Evolutionary conservation across 2,888 invertebrate species (phyloP).

Genomic region (Alcis repandata): DNA sequence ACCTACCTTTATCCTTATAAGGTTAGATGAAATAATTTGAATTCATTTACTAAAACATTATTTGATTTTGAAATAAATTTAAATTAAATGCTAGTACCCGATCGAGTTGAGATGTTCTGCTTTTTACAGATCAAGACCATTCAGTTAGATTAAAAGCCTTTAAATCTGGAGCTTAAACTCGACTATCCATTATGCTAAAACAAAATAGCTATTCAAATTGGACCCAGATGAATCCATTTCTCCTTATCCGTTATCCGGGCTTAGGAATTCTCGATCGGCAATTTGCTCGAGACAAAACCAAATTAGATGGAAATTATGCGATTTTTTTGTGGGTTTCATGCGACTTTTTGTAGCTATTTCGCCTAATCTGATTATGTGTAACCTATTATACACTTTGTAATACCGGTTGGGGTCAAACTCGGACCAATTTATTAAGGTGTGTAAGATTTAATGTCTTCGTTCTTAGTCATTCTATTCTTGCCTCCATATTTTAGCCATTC

Average conservation of each 20-base stretch:
- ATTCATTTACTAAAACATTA: no score
- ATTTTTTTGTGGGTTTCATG: constrained; percentile 13
- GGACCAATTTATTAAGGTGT: not conserved
- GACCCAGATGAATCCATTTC: constrained; percentile 23
- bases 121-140: constrained; percentile 2
- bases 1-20: no score
- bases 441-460: not conserved
- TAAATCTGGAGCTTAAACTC: constrained; percentile 11
- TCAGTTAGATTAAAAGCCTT: constrained; percentile 22
- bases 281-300: constrained; percentile 27
- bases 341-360: constrained; percentile 4
- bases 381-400: not conserved
- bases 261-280: constrained; percentile 25
- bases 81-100: not conserved
- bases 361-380: constrained; percentile 1
- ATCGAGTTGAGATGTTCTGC: not conserved
- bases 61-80: no score
- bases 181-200: constrained; percentile 33
- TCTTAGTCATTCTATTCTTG: no score
- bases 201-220: constrained; percentile 32
- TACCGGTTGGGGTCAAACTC: not conserved
- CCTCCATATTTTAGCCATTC: no score
- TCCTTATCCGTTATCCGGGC: constrained; percentile 29
- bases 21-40: no score
- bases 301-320: constrained; percentile 24